phyloP scores from a whole-genome alignment of 2,797 vertebrate genomes.

The Vireo griseus region DNA sequence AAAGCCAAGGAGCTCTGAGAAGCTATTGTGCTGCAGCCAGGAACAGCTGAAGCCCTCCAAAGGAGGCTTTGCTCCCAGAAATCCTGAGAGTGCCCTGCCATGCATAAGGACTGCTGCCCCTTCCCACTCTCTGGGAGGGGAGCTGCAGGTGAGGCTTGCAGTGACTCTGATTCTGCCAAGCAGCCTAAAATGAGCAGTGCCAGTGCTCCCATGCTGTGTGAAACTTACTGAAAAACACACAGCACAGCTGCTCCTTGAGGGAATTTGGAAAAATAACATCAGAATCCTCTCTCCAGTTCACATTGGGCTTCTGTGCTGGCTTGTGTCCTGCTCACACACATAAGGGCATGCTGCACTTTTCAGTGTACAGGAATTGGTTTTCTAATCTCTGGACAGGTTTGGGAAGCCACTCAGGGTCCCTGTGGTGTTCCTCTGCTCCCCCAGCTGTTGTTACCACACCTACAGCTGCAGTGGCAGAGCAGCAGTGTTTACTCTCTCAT shows the following conservation, averaged over 20 bases:
- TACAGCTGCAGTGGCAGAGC: background rate
- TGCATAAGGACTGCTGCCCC: background rate
- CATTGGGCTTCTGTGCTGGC: background rate
- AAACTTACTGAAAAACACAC: background rate
- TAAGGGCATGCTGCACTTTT: background rate
- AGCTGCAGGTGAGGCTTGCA: background rate
- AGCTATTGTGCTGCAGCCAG: background rate
- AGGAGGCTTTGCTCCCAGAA: background rate
- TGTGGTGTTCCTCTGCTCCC: background rate
- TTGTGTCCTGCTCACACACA: background rate
- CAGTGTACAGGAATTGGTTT: background rate
- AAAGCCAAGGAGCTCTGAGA: background rate
- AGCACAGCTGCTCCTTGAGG: background rate
- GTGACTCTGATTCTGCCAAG: background rate
- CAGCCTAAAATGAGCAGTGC: background rate
- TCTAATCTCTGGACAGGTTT: background rate
- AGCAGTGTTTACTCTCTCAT: background rate
- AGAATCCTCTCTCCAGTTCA: background rate
- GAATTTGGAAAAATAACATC: background rate
- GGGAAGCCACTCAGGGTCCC: background rate
- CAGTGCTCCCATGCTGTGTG: background rate
- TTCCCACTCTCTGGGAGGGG: background rate
- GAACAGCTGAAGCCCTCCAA: background rate
- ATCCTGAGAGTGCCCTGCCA: background rate
- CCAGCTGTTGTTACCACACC: background rate